Evolutionary conservation across 2,888 invertebrate genomes (phyloP), one percentile per base, ranked within the genome.

Genomic region (Allygus modestus): DNA sequence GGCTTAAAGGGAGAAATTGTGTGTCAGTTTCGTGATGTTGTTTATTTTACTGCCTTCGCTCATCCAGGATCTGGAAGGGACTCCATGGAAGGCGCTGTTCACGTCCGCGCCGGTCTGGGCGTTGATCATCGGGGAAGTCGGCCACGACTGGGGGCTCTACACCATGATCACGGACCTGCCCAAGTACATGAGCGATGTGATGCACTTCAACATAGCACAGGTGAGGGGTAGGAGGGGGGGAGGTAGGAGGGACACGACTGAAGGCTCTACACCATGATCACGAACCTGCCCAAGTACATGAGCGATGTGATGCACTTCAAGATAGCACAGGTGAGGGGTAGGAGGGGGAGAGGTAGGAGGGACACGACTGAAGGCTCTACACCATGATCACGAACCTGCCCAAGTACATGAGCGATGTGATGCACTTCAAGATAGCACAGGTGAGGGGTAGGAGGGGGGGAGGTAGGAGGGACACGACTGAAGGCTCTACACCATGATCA

Each of bases 21-120:
- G n/a, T n/a, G n/a, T n/a, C n/a, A n/a, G n/a, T n/a, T n/a, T n/a
- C n/a, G n/a, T n/a, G n/a, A n/a, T n/a, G n/a, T n/a, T n/a, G n/a
- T n/a, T n/a, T n/a, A n/a, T n/a, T n/a, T n/a, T n/a, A n/a, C n/a
- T n/a, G n/a, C n/a, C n/a, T n/a, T n/a, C n/a, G n/a, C n/a, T n/a
- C 20, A 1, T 54, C 54, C 92, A 92, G 86, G 91, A 92, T 85
- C 91, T 94, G 7, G 92, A 93, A 0, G 91, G 93, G 0, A 94
- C 94, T 37, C 96, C 96, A 0, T 96, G 96, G 95, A 92, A 91
- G 88, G 92, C 92, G 0, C 95, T 96, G 81, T 90, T 95, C 20
- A 94, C 86, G n/a, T 90, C 90, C 5, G 82, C 88, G 26, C 90
- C 91, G 4, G 89, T 91, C 20, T 90, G 89, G 89, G 90, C 95